Conservation (phyloP, 2,888 invertebrate species). For the Eupithecia vulgata region DNA sequence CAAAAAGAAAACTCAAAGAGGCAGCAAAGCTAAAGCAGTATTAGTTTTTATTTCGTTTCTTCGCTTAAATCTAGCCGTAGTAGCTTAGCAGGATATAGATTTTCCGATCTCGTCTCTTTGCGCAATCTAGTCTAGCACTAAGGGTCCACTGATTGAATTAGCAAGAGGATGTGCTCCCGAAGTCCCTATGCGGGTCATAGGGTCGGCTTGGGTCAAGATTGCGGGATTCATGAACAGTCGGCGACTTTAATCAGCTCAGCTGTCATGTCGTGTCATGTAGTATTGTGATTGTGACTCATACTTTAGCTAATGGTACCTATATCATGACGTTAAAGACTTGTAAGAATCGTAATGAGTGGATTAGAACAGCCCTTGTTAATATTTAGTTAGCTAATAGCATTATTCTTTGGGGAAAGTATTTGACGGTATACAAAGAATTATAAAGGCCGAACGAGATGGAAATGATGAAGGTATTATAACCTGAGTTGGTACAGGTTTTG, state of each 20-base stretch:
- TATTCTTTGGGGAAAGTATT: neutral
- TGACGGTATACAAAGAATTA: neutral
- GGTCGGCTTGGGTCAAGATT: constrained; percentile 58
- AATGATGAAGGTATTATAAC: too few relatives aligned
- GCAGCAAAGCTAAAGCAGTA: neutral
- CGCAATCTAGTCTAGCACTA: neutral
- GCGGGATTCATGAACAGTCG: constrained; percentile 45
- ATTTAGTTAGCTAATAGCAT: constrained; percentile 1
- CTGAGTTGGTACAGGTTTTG: too few relatives aligned
- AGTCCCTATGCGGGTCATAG: constrained; percentile 51
- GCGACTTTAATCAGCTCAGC: constrained; percentile 62
- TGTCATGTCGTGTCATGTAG: neutral
- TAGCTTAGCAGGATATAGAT: neutral
- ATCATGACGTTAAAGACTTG: constrained; percentile 22
- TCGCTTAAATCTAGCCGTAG: neutral
- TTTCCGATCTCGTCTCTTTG: neutral
- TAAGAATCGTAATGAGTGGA: constrained; percentile 15
- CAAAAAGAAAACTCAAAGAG: neutral
- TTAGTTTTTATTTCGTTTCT: neutral
- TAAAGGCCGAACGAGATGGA: too few relatives aligned
- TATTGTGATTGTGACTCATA: constrained; percentile 58
- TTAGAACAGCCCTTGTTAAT: neutral
- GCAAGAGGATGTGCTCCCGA: constrained; percentile 57
- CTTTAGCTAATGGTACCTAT: constrained; percentile 24
- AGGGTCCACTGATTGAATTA: constrained; percentile 69